These are phyloP conservation scores for Thymallus thymallus DNA, from an alignment of 2,113 vertebrate species.

Conservation along the genomic window DNA sequence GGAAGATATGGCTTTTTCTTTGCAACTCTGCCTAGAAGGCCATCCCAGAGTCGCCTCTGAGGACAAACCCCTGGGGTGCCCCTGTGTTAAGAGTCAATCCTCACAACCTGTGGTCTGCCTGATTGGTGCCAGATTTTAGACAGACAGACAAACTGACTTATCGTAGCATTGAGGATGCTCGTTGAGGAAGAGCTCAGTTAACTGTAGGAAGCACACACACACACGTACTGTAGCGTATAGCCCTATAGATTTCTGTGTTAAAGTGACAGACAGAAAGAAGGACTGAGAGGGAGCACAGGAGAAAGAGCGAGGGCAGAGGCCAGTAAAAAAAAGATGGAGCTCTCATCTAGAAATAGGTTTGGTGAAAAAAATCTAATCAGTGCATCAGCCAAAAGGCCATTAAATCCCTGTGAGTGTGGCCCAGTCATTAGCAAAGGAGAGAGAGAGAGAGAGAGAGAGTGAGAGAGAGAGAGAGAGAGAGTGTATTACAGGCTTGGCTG, in stretches of 20 bases:
- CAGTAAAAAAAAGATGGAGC: conserved; percentile 3
- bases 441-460: not conserved
- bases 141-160: no score
- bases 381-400: not conserved
- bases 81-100: no score
- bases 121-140: no score
- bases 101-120: no score
- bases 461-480: not conserved
- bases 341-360: not conserved
- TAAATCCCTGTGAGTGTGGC: not conserved
- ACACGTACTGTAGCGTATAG: no score
- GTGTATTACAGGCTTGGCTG: not conserved
- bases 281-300: conserved; percentile 21
- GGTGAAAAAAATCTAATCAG: conserved; percentile 35
- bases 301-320: conserved; percentile 15
- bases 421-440: not conserved
- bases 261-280: conserved; percentile 6
- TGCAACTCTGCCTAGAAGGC: no score
- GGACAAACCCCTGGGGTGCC: no score
- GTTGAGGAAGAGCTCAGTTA: no score
- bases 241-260: not conserved
- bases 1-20: no score
- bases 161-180: no score
- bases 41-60: no score
- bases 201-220: no score